phyloP scores from a whole-genome alignment of 2,797 vertebrate species.

The Takifugu rubripes region DNA sequence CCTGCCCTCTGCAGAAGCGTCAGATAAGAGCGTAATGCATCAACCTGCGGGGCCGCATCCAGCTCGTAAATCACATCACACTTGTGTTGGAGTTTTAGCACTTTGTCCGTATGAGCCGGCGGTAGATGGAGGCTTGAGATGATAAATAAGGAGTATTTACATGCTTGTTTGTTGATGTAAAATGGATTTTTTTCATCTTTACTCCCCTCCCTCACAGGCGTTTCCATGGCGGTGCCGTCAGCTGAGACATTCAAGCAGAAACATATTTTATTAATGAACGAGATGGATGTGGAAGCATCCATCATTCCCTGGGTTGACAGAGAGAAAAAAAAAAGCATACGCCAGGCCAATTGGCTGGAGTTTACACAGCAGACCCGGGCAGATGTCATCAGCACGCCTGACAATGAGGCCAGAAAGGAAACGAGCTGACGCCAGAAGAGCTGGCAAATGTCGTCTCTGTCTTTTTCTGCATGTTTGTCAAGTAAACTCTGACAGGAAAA shows the following conservation, averaged over 20 bases:
- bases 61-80: slow-evolving; percentile 71
- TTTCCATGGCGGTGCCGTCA: slow-evolving; percentile 4
- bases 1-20: slow-evolving; percentile 52
- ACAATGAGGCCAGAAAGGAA: slow-evolving; percentile 26
- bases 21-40: slow-evolving; percentile 76
- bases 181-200: slow-evolving; percentile 27
- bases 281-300: slow-evolving; percentile 7
- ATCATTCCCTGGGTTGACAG: slow-evolving; percentile 16
- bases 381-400: slow-evolving; percentile 9
- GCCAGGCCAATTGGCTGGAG: slow-evolving; percentile 11
- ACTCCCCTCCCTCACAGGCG: slow-evolving; percentile 44
- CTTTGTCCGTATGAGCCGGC: slow-evolving; percentile 1
- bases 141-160: slow-evolving; percentile 33
- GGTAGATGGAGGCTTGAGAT: background rate
- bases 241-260: slow-evolving; percentile 35
- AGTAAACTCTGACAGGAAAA: slow-evolving; percentile 5
- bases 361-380: slow-evolving; percentile 21
- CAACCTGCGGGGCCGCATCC: slow-evolving; percentile 60
- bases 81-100: slow-evolving; percentile 37
- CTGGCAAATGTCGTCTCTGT: slow-evolving; percentile 10
- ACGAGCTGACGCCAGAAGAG: slow-evolving; percentile 22
- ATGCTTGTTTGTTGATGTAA: slow-evolving; percentile 41
- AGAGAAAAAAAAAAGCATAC: slow-evolving; percentile 8
- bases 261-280: slow-evolving; percentile 17
- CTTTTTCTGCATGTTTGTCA: slow-evolving; percentile 16